Base-by-base conservation (phyloP, 1,140 invertebrate species). In the Armadillidium nasatum region DNA sequence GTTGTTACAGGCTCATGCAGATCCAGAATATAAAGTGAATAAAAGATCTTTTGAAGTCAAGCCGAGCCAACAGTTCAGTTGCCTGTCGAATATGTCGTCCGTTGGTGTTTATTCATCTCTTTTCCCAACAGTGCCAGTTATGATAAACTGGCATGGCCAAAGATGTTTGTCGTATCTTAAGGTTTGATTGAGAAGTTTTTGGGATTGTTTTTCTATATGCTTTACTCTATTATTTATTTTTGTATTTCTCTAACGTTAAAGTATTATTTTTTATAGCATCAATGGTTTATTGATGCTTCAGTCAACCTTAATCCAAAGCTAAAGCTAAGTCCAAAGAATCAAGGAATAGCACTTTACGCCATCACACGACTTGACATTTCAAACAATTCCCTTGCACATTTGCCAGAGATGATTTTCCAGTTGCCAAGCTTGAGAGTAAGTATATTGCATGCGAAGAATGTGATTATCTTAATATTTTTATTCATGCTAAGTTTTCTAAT, bases 291-390 rank as follows among this genome's bases (percentile, higher is more conserved):
- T 11, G 91, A 91, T 79, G 94, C 94, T 0, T 92, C 93, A 4
- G 83, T 95, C 33, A 89, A 91, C 77, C 89, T 95, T 0, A 97
- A 97, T 85, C 90, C 91, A 23, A 92, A 92, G 82, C 84, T 97
- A n/a, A 88, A 89, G 81, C 84, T 90, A 44, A 91, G 88, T 81
- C 88, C 91, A 0, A 87, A 89, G 73, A 90, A 90, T 77, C 89
- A 89, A 78, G 88, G 90, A 78, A 86, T 93, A 33, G 90, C 92
- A 0, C 85, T 98, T 0, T 92, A 91, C 80, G 94, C 95, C 0
- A 92, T 99, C 22, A 99, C 97, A 0, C 88, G 95, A 60, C 86
- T 99, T 9, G 97, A 99, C 85, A 88, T 99, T 13, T 97, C 96
- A 3, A 91, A 92, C 81, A 99, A 99, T 85, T 89, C 90, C 68